A percentile compares a stretch with the other conserved stretches of the same genome.
phyloP scores from a whole-genome alignment of 2,797 vertebrate genomes.

The Dipus sagitta region DNA sequence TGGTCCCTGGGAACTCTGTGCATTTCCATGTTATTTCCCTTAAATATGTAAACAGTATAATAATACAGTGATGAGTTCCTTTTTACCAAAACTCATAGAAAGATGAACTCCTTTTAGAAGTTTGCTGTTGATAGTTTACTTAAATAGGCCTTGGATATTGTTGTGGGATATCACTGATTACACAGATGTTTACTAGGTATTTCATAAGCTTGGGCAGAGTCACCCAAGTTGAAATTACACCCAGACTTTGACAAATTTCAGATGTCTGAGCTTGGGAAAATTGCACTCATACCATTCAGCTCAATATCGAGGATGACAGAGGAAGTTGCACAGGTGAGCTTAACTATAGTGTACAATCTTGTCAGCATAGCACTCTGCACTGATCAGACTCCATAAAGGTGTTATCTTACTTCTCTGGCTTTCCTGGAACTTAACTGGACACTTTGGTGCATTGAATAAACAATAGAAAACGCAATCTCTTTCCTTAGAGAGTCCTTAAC shows the following conservation, averaged over 20 bases:
- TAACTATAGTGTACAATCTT: neutral
- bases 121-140: neutral
- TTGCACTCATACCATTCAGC: neutral
- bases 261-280: neutral
- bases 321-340: neutral
- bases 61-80: neutral
- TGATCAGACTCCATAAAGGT: neutral
- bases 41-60: constrained; percentile 30
- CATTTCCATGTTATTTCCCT: neutral
- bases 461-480: neutral
- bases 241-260: neutral
- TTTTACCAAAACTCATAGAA: constrained; percentile 31
- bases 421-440: neutral
- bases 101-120: constrained; percentile 19
- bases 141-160: neutral
- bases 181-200: neutral
- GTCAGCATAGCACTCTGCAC: neutral
- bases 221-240: neutral
- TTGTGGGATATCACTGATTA: constrained; percentile 5
- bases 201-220: neutral
- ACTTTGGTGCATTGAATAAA: neutral
- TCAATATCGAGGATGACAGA: neutral
- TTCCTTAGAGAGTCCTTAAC: neutral
- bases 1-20: constrained; percentile 5
- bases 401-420: neutral